Base-by-base conservation (phyloP, 2,888 invertebrate genomes). In the Polydrusus tereticollis region DNA sequence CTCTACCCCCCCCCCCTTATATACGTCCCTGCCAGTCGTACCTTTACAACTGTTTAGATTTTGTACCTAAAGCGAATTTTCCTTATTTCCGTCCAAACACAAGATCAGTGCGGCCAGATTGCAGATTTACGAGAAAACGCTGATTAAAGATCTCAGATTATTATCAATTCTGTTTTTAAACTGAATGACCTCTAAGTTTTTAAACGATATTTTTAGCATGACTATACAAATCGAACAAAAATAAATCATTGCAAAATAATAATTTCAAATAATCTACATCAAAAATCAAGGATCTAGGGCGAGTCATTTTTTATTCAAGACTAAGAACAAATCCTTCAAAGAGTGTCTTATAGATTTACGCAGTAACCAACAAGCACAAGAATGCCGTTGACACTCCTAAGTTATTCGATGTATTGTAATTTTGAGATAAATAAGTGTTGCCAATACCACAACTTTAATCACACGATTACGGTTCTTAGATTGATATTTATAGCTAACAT, bases 351-450 rank as follows among this genome's bases (percentile, higher is more conserved):
- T 29, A 52, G 21, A 67, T 67, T 67, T 65, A 71, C 71, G 71
- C 71, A 66, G 71, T 50, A 43, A 29, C 55, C 20, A 29, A 3
- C 36, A 50, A 29, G 43, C 69, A 20, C 59, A 68, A 69, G 73
- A 73, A 73, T 73, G 73, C 69, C 60, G 73, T 73, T 69, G 73
- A 69, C 73, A 73, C 73, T 65, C 73, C 73, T 73, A 65, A 71
- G 71, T 71, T 71, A 71, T 71, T 66, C 71, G 60, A 66, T 57
- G 41, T 21, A 70, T 70, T 70, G 65, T 70, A 70, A 70, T 65
- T 64, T 70, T 65, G 52, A 70, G 50, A 58, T 69, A 43, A 62
- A 55, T 67, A 67, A 59, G 59, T 67, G 62, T 55, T 69, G 70
- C 64, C 64, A 64, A 58, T 64, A 69, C 38, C 58, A 21, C 14